These are phyloP conservation scores for Spinibarbus caldwelli DNA, from an alignment of 2,797 vertebrate genomes.

Conservation along the genomic window DNA sequence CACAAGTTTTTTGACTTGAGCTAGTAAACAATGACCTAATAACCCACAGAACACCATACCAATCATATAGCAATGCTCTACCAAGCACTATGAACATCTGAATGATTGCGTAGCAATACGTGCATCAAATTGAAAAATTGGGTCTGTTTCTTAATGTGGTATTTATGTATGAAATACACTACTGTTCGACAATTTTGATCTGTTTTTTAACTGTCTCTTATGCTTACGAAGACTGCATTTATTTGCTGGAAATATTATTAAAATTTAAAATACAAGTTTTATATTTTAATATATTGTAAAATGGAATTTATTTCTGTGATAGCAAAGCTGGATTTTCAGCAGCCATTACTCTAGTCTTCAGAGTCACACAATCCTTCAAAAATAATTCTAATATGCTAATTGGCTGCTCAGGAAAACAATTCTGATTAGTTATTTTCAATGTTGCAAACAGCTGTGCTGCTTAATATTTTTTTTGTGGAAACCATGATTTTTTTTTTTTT, in stretches of 20 bases:
- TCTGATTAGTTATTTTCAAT: not conserved
- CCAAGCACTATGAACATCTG: not conserved
- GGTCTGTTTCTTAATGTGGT: not conserved
- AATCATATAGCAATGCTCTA: not conserved
- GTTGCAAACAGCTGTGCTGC: not conserved
- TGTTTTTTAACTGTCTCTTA: not conserved
- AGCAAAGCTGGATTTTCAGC: not conserved
- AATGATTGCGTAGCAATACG: not conserved
- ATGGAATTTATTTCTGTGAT: not conserved
- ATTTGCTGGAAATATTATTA: not conserved
- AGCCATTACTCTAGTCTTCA: too few species aligned
- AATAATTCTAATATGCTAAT: too few species aligned
- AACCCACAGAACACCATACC: not conserved
- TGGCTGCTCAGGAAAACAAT: not conserved
- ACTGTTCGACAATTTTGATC: not conserved
- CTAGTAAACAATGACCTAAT: not conserved
- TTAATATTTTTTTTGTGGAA: not conserved
- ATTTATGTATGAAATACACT: not conserved
- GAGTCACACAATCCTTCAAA: too few species aligned
- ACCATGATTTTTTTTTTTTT: not conserved
- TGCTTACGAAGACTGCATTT: not conserved
- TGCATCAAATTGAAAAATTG: not conserved
- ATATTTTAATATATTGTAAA: not conserved
- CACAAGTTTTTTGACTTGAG: not conserved
- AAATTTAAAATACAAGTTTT: not conserved